Evolutionary conservation across 2,113 vertebrate species (phyloP), one percentile per base, ranked within the genome.

Genomic region (Takifugu bimaculatus): DNA sequence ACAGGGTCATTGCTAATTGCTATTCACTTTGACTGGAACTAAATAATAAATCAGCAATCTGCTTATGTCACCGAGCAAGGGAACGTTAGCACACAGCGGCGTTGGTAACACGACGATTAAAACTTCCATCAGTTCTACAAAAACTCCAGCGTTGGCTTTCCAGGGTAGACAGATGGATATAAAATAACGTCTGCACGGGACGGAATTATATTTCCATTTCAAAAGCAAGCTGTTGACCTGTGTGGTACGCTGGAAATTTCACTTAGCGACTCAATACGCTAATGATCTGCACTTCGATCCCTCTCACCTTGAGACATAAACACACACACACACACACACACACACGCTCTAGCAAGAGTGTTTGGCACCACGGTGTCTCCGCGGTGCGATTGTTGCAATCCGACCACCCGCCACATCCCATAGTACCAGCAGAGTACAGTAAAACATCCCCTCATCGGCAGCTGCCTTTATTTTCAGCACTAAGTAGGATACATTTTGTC

Each of bases 1-100:
- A 85, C 75, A 76, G 65, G 77, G 78, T 80, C 81, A 76, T 56
- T 60, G 72, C 76, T 85, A 80, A 88, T 85, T 88, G 85, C 69
- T 53, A 79, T 85, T 85, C 81, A 73, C 69, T 78, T 70, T 78
- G 73, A 82, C 71, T 71, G 28, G 44, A 63, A 57, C 64, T 80
- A 83, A 84, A 84, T 85, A 75, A 79, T 85, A 85, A 77, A 88
- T 87, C 77, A 66, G 64, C 47, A 75, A 45, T 67, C 50, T 4
- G 42, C 60, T 86, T 86, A 79, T 83, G 73, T 85, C 80, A 85
- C 63, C 28, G 56, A 70, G 44, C 54, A 44, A 49, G 49, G 12
- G 51, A 53, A 42, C 11, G 44, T 45, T 53, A 70, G 29, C 29
- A 44, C 69, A 50, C 47, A 55, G 48, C 67, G 66, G 28, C 26